Conservation (phyloP, 2,113 vertebrate species). For the Azemiops feae region DNA sequence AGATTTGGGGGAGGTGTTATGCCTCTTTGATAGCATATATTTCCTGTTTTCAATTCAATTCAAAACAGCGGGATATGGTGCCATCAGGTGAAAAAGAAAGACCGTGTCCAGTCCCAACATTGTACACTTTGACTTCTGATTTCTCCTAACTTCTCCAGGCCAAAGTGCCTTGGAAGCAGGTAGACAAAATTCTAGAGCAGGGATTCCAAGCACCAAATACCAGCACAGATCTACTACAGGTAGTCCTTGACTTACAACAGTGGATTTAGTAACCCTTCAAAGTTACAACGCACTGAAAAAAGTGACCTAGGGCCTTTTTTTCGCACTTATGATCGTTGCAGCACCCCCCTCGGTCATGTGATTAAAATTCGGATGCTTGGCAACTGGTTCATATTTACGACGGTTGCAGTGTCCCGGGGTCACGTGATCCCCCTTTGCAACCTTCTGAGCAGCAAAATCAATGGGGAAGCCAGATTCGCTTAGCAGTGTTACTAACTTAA, state of each 20-base stretch:
- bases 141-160: not conserved
- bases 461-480: too few relatives aligned
- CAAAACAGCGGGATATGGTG: not conserved
- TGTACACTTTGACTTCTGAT: not conserved
- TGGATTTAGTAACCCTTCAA: too few relatives aligned
- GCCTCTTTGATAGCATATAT: not conserved
- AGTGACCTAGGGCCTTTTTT: too few relatives aligned
- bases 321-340: too few relatives aligned
- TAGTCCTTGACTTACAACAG: not conserved
- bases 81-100: not conserved
- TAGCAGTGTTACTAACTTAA: too few relatives aligned
- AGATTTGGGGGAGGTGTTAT: not conserved
- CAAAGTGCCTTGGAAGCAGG: not conserved
- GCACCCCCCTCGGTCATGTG: too few relatives aligned
- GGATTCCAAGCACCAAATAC: not conserved
- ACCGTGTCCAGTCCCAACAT: not conserved
- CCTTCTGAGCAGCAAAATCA: too few relatives aligned
- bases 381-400: too few relatives aligned
- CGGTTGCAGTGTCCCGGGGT: rapidly evolving
- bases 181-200: not conserved
- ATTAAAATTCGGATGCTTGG: too few relatives aligned
- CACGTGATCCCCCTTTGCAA: too few relatives aligned
- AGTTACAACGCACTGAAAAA: too few relatives aligned
- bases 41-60: not conserved
- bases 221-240: not conserved